Conservation (phyloP, 2,113 vertebrate species). For the Callopanchax toddi region DNA sequence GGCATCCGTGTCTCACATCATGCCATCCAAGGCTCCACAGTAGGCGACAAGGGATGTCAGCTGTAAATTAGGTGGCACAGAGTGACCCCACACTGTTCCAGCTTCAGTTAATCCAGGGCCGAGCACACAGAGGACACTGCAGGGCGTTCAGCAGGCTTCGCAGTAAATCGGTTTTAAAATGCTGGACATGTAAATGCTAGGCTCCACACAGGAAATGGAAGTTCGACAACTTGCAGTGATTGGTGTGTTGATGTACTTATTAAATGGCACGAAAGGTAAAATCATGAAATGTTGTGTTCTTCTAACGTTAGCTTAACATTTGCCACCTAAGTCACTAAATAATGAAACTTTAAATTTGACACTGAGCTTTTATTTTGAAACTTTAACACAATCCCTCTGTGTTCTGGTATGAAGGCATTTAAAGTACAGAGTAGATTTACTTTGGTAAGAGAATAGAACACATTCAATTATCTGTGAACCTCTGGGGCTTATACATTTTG, state of each 20-base stretch:
- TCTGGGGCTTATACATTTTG: too few species aligned
- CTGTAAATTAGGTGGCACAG: conserved; percentile 68
- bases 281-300: too few species aligned
- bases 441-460: too few species aligned
- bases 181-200: conserved; percentile 8
- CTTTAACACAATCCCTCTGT: too few species aligned
- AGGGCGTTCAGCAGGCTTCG: conserved; percentile 19
- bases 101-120: conserved; percentile 59
- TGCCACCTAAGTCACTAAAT: background rate
- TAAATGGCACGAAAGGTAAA: background rate
- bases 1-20: conserved; percentile 50
- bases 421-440: too few species aligned
- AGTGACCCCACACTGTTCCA: conserved; percentile 55
- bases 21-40: conserved; percentile 46
- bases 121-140: conserved; percentile 51
- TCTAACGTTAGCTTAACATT: background rate
- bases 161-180: conserved; percentile 37
- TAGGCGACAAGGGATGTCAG: conserved; percentile 65
- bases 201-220: conserved; percentile 26
- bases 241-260: background rate
- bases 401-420: too few species aligned
- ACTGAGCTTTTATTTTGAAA: too few species aligned
- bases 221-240: background rate
- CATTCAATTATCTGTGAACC: too few species aligned
- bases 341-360: too few species aligned